Conservation (phyloP, 2,113 vertebrate species). For the Notarius lentiginosus region DNA sequence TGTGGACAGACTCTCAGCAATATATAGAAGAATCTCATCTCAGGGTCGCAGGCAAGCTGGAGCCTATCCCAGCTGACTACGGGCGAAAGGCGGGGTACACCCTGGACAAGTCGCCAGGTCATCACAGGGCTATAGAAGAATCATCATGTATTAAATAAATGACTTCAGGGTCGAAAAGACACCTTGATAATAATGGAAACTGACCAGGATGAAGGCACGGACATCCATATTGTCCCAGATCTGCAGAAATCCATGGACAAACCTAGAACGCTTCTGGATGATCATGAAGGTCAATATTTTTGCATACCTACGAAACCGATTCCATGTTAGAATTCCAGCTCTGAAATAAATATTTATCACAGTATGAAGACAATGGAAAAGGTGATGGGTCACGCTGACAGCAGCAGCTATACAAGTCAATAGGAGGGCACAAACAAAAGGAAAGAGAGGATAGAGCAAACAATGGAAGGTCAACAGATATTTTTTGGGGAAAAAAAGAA, state of each 20-base stretch:
- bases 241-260: conserved; percentile 61
- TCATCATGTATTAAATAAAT: conserved; percentile 48
- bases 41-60: too few relatives aligned
- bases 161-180: conserved; percentile 54
- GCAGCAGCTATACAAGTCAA: conserved; percentile 45
- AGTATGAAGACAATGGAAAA: conserved; percentile 19
- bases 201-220: conserved; percentile 59
- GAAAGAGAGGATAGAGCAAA: conserved; percentile 36
- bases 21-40: conserved; percentile 37
- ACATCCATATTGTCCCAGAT: conserved; percentile 59
- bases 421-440: conserved; percentile 48
- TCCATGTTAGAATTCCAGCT: neutral
- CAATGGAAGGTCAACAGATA: conserved; percentile 41
- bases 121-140: conserved; percentile 39
- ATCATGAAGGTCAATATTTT: conserved; percentile 50
- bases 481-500: conserved; percentile 14
- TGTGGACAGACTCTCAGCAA: conserved; percentile 34
- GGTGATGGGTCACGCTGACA: conserved; percentile 57
- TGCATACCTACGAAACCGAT: conserved; percentile 10
- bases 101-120: too few relatives aligned
- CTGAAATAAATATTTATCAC: conserved; percentile 67
- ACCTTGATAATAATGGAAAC: conserved; percentile 70
- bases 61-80: too few relatives aligned
- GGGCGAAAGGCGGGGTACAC: too few relatives aligned
- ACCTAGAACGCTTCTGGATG: conserved; percentile 51